A percentile compares a stretch with the other conserved stretches of the same genome.
Evolutionary conservation across 23 tunicate genomes (phyloP).

Genomic region (Aplidium turbinatum): DNA sequence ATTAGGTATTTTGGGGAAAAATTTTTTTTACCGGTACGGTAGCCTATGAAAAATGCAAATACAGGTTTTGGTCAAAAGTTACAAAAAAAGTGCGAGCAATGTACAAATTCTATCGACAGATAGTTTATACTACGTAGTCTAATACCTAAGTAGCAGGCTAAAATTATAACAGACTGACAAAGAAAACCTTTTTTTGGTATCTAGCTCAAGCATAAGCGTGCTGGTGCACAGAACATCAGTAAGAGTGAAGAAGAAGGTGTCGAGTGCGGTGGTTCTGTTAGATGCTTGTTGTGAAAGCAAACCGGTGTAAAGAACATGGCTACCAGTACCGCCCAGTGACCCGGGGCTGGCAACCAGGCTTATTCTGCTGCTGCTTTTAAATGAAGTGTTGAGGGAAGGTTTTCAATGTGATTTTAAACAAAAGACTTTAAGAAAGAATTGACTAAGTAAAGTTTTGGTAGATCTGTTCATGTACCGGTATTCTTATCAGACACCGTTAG

Average conservation of each 20-base stretch:
- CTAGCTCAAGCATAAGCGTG: too few species aligned
- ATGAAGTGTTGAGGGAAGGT: too few species aligned
- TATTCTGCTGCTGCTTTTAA: too few species aligned
- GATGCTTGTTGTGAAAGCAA: background rate
- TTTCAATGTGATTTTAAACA: background rate
- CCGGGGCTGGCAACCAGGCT: conserved; percentile 25
- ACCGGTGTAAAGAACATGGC: conserved; percentile 7
- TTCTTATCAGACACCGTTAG: background rate
- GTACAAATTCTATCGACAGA: too few species aligned
- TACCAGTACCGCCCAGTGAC: conserved; percentile 21
- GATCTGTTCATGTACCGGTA: too few species aligned
- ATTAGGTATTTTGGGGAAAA: background rate
- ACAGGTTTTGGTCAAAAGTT: background rate
- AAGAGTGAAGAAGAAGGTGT: conserved; percentile 12
- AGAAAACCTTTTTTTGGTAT: too few species aligned
- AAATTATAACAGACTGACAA: too few species aligned
- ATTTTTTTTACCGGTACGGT: background rate
- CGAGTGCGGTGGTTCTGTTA: conserved; percentile 3
- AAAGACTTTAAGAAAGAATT: too few species aligned
- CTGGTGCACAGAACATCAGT: too few species aligned
- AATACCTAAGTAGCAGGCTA: too few species aligned
- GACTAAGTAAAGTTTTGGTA: background rate
- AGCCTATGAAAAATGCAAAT: background rate
- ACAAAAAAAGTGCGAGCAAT: background rate
- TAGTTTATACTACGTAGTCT: too few species aligned